Evolutionary conservation across 2,797 vertebrate genomes (phyloP), one percentile per base, ranked within the genome.

Genomic region (Sternarchorhynchus goeldii): DNA sequence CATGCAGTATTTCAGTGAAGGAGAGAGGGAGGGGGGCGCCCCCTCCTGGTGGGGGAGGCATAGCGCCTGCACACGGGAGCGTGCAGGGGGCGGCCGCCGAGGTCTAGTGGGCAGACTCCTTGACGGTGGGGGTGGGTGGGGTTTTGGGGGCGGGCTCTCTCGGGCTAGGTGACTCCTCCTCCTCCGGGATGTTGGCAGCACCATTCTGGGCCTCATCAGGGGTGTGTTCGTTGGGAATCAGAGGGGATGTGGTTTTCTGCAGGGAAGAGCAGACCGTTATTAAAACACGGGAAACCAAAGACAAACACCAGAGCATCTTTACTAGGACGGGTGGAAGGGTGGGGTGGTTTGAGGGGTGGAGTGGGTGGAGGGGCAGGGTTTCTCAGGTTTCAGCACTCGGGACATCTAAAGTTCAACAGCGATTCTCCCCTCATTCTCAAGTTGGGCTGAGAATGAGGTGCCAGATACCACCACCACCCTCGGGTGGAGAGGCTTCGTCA

Each of bases 161-260:
- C 7, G 82, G 18, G 50, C 82, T 62, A 4, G 86, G 73, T 7
- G 84, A 73, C 16, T 81, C 80, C 60, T 86, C 78, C 36, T 83
- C 82, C 56, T 75, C 76, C 7, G 83, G 71, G 14, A 58, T 29
- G 64, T 20, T 79, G 78, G 45, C n/a, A 0, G 53, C 36, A 7
- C 14, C 86, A 62, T 86, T 88, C 81, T 89, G 87, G 18, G 87
- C 87, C 3, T 93, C 92, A 0, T 94, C 93, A 18, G 92, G 91
- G 6, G 92, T 92, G 86, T 93, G 92, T 72, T 94, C 92, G 6
- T 94, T 94, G 62, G 90, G 90, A 85, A 94, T 93, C 82, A 94
- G 90, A 0, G 92, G 93, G 74, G 93, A 91, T 3, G 90, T 92
- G 84, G 91, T 89, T 93, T 93, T 94, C 93, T 95, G 91, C 20